phyloP scores from a whole-genome alignment of 2,888 invertebrate species.

The Ichneumoninae sp. region DNA sequence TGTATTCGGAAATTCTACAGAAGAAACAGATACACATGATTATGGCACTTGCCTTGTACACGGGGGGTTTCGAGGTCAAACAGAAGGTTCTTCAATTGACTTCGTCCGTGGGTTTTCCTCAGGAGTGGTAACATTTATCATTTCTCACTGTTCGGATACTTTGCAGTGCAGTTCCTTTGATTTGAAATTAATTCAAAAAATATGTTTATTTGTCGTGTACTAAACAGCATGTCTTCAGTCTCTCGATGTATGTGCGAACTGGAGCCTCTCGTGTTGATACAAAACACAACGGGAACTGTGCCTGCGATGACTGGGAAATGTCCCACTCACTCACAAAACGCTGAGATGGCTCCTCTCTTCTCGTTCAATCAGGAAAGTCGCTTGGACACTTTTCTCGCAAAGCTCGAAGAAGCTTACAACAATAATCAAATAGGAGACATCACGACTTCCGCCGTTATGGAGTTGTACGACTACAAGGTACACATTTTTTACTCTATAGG shows the following conservation, averaged over 20 bases:
- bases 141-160: background rate
- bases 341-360: conserved; percentile 80
- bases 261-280: conserved; percentile 80
- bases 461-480: conserved; percentile 89
- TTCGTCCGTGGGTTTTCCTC: conserved; percentile 81
- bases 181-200: too few species aligned
- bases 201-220: too few species aligned
- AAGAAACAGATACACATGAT: conserved; percentile 84
- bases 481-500: background rate
- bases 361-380: conserved; percentile 85
- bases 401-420: conserved; percentile 84
- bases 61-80: conserved; percentile 83
- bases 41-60: conserved; percentile 85
- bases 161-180: background rate
- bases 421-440: conserved; percentile 86
- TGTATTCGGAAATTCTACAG: conserved; percentile 83
- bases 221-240: conserved; percentile 75
- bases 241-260: conserved; percentile 80
- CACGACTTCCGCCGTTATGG: conserved; percentile 89
- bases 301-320: conserved; percentile 29
- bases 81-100: conserved; percentile 83
- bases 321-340: conserved; percentile 79
- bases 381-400: conserved; percentile 85
- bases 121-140: conserved; percentile 78
- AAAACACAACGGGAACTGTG: conserved; percentile 70